phyloP scores from a whole-genome alignment of 2,888 invertebrate species.

The Macaria notata region DNA sequence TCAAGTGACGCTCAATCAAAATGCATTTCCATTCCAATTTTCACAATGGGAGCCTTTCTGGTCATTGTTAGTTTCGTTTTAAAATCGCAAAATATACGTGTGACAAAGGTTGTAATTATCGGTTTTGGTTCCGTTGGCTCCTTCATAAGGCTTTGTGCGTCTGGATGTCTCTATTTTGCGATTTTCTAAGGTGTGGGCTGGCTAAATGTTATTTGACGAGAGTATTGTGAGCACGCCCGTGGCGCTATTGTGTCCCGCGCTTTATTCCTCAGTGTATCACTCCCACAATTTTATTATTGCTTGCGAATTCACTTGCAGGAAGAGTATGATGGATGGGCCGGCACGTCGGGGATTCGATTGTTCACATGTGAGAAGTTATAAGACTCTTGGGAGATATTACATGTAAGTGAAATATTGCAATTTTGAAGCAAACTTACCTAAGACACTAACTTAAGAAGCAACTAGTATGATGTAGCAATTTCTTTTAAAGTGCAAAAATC shows the following conservation, averaged over 20 bases:
- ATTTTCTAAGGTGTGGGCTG: constrained; percentile 80
- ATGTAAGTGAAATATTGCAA: not conserved
- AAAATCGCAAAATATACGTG: constrained; percentile 59
- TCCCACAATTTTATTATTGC: constrained; percentile 75
- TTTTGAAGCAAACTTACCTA: not conserved
- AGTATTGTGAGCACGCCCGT: constrained; percentile 75
- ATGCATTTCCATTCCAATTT: constrained; percentile 51
- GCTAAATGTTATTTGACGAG: constrained; percentile 81
- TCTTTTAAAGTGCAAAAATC: too few species aligned
- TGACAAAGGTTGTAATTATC: constrained; percentile 79
- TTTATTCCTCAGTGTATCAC: constrained; percentile 71
- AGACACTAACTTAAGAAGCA: too few species aligned
- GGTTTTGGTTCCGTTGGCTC: constrained; percentile 67
- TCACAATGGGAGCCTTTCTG: constrained; percentile 46
- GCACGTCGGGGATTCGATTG: constrained; percentile 43
- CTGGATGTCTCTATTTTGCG: constrained; percentile 78
- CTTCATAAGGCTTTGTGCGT: constrained; percentile 65
- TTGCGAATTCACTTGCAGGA: constrained; percentile 66
- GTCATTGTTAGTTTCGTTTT: constrained; percentile 59
- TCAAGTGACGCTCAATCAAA: constrained; percentile 46
- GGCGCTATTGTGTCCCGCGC: constrained; percentile 60
- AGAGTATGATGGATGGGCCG: constrained; percentile 69
- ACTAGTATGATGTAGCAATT: too few species aligned
- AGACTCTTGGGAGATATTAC: constrained; percentile 59
- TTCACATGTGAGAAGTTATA: constrained; percentile 69